phyloP scores from a whole-genome alignment of 2,113 vertebrate genomes.

The Orcinus orca region DNA sequence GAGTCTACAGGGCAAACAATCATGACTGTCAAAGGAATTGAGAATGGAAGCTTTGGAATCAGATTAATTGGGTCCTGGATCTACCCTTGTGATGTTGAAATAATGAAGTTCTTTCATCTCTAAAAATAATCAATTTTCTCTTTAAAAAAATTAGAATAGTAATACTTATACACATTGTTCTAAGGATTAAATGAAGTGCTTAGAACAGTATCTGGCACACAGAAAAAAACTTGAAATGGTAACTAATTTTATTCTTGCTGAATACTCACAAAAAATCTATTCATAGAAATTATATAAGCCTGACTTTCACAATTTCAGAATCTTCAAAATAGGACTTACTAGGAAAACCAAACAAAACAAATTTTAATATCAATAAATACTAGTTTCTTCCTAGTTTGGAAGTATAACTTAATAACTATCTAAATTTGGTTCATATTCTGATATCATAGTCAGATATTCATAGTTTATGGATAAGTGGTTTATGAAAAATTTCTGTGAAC shows the following conservation, averaged over 20 bases:
- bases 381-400: neutral
- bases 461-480: neutral
- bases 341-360: neutral
- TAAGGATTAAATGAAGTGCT: neutral
- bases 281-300: neutral
- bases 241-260: neutral
- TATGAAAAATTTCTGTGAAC: neutral
- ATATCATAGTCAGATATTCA: neutral
- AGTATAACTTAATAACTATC: neutral
- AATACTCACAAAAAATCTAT: neutral
- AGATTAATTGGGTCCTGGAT: neutral
- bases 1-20: accelerated
- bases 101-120: neutral
- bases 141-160: neutral
- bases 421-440: neutral
- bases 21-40: neutral
- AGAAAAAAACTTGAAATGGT: neutral
- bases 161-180: neutral
- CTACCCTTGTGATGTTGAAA: neutral
- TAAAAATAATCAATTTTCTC: neutral
- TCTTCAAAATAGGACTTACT: neutral
- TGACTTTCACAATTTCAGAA: neutral
- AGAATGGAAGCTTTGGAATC: neutral
- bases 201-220: neutral
- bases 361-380: neutral